Evolutionary conservation across 1,140 invertebrate genomes (phyloP).

Genomic region (Musca domestica): DNA sequence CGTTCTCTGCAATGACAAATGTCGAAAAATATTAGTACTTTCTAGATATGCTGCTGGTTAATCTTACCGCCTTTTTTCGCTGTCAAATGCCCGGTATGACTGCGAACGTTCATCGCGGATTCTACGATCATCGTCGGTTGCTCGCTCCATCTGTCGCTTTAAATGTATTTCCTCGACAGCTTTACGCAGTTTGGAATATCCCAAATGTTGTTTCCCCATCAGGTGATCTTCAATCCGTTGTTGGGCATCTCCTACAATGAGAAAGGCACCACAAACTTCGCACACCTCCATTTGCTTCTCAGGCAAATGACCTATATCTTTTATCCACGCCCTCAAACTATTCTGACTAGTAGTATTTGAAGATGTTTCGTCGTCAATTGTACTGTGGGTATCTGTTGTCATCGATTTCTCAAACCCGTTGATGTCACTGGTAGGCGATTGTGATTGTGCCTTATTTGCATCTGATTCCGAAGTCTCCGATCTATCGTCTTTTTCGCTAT

Average conservation of each 20-base stretch:
- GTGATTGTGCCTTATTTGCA: too few species aligned
- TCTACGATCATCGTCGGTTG: slow-evolving; percentile 65
- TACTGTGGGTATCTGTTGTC: neutral
- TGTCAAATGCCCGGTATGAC: slow-evolving; percentile 54
- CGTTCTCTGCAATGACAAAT: slow-evolving; percentile 16
- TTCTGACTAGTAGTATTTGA: slow-evolving; percentile 27
- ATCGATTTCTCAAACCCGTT: neutral
- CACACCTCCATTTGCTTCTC: slow-evolving; percentile 99
- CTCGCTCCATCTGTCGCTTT: slow-evolving; percentile 65
- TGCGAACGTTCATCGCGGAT: slow-evolving; percentile 60
- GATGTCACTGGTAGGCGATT: neutral
- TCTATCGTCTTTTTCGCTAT: neutral
- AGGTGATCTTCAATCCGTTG: slow-evolving; percentile 96
- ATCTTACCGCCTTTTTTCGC: slow-evolving; percentile 51
- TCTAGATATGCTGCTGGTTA: neutral
- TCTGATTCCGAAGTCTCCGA: neutral
- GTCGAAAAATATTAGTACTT: slow-evolving; percentile 1
- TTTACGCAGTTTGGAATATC: slow-evolving; percentile 66
- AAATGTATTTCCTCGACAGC: slow-evolving; percentile 64
- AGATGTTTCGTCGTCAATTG: slow-evolving; percentile 8
- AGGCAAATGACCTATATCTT: slow-evolving; percentile 59
- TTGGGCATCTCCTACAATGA: slow-evolving; percentile 98
- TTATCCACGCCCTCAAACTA: slow-evolving; percentile 76
- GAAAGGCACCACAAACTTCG: slow-evolving; percentile 95
- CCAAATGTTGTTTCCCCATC: slow-evolving; percentile 96